Conservation (phyloP, 2,888 invertebrate species). For the Hololepta plana region DNA sequence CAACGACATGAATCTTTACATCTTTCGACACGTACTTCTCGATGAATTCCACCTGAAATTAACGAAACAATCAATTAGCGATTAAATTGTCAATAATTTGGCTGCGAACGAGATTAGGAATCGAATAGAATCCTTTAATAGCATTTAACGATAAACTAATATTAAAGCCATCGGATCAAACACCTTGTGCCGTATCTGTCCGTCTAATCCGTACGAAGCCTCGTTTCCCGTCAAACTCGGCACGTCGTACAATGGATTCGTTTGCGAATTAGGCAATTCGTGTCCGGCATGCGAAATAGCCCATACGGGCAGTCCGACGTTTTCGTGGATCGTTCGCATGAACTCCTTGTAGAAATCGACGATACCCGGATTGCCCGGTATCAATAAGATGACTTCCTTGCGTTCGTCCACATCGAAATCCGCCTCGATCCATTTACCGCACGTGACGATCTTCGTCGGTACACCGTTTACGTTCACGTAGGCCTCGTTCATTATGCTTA, state of each 20-base stretch:
- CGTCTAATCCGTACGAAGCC: conserved; percentile 51
- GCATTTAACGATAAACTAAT: too few species aligned
- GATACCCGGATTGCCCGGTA: conserved; percentile 81
- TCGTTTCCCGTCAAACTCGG: conserved; percentile 35
- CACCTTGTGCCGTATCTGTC: conserved; percentile 65
- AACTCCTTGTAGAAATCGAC: conserved; percentile 67
- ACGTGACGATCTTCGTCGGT: conserved; percentile 53
- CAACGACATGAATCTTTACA: conserved; percentile 57
- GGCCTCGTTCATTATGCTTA: conserved; percentile 26
- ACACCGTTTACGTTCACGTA: conserved; percentile 41
- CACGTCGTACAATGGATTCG: conserved; percentile 27
- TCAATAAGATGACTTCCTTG: conserved; percentile 49
- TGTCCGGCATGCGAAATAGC: conserved; percentile 71
- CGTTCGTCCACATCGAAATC: conserved; percentile 26
- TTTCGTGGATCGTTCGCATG: conserved; percentile 33
- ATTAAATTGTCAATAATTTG: too few species aligned
- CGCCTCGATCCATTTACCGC: conserved; percentile 52
- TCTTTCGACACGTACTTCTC: conserved; percentile 47
- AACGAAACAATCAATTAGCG: conserved; percentile 4
- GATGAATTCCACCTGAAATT: conserved; percentile 40
- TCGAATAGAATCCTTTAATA: too few species aligned
- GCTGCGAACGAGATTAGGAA: too few species aligned
- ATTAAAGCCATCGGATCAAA: too few species aligned
- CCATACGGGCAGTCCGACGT: conserved; percentile 53
- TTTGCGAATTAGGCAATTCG: conserved; percentile 41